A percentile compares a stretch with the other conserved stretches of the same genome.
Conservation (phyloP, 2,888 invertebrate species). For the Ochropleura leucogaster region DNA sequence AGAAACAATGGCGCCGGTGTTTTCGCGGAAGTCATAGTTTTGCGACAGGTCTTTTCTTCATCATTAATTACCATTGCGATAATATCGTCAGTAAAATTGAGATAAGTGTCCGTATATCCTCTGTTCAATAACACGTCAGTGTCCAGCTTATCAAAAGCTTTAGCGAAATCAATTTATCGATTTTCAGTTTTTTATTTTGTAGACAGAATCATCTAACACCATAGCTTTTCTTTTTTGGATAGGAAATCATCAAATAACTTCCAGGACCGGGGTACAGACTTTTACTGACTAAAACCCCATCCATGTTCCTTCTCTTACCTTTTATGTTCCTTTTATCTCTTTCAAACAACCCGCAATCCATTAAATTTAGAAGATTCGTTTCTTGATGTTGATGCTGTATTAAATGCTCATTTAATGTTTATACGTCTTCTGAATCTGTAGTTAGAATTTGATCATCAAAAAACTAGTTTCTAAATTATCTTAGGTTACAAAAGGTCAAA, state of each 20-base stretch:
- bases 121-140: not conserved
- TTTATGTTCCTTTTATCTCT: no score
- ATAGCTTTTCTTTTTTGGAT: not conserved
- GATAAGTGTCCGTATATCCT: not conserved
- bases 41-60: not conserved
- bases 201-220: not conserved
- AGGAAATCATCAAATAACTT: no score
- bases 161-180: not conserved
- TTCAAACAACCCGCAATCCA: no score
- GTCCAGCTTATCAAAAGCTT: constrained; percentile 23
- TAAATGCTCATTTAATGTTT: not conserved
- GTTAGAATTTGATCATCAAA: not conserved
- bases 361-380: not conserved
- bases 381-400: not conserved
- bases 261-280: no score
- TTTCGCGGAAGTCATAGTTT: constrained; percentile 31
- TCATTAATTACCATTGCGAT: constrained; percentile 6
- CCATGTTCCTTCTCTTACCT: no score
- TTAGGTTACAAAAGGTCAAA: constrained; percentile 35
- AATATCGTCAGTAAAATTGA: not conserved
- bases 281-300: no score
- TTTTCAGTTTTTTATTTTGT: not conserved
- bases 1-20: constrained; percentile 22
- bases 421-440: not conserved
- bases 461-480: constrained; percentile 18